Percentiles rank a stretch among this genome's conserved stretches.
Evolutionary conservation across 2,113 vertebrate genomes (phyloP).

Genomic region (Actinemys pallida): DNA sequence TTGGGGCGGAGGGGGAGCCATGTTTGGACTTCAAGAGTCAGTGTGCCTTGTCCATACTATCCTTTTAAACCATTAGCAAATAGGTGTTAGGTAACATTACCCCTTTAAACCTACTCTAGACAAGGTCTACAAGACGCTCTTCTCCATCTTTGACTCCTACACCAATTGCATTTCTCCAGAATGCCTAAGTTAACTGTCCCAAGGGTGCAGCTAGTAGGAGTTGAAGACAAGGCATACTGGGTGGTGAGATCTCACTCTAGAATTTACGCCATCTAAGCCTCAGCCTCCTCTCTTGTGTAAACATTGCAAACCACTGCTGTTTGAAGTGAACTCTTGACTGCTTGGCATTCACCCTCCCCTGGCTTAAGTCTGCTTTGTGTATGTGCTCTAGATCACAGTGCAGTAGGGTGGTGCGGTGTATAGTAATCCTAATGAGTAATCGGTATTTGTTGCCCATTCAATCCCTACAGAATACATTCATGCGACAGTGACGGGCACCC

Average conservation of each 20-base stretch:
- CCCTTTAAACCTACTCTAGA: neutral
- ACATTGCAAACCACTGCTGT: neutral
- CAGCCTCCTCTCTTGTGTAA: neutral
- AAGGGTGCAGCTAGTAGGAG: neutral
- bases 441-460: rapidly evolving
- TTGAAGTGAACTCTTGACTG: neutral
- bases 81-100: rapidly evolving
- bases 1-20: rapidly evolving
- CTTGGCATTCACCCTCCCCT: neutral
- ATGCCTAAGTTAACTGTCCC: neutral
- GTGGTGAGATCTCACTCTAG: neutral
- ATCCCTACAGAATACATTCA: rapidly evolving
- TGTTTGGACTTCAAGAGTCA: rapidly evolving
- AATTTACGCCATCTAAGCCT: neutral
- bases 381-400: rapidly evolving
- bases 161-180: rapidly evolving
- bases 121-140: rapidly evolving
- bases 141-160: rapidly evolving
- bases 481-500: neutral
- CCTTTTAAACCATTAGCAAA: neutral
- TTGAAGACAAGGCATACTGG: neutral
- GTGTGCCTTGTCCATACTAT: rapidly evolving
- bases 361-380: neutral
- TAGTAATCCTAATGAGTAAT: rapidly evolving
- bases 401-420: rapidly evolving